Conservation (phyloP, 2,888 invertebrate genomes). For the Chymomyza fuscimana region DNA sequence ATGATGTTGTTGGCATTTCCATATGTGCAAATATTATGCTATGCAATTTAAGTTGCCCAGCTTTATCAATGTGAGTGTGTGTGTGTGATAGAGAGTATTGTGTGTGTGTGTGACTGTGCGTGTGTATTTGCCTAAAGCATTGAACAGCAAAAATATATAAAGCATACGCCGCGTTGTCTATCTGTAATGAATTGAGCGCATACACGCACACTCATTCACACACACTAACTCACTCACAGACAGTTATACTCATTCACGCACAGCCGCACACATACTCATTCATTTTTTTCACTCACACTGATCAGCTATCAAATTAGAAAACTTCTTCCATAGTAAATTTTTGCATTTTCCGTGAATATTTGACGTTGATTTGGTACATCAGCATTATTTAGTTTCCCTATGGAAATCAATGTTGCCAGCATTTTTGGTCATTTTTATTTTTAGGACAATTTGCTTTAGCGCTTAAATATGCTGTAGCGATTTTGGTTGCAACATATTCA, state of each 20-base stretch:
- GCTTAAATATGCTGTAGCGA: neutral
- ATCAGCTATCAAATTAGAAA: constrained; percentile 4
- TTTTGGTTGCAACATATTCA: neutral
- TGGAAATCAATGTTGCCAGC: neutral
- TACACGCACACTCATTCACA: neutral
- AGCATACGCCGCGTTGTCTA: constrained; percentile 5
- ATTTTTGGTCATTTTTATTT: neutral
- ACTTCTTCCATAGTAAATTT: neutral
- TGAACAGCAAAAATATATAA: neutral
- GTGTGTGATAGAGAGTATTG: neutral
- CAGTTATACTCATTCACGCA: neutral
- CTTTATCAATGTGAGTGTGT: neutral
- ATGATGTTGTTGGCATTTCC: neutral
- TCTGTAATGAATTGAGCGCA: neutral
- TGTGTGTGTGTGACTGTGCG: neutral
- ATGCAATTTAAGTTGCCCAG: constrained; percentile 7
- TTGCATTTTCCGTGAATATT: neutral
- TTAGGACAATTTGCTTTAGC: neutral
- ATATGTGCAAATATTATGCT: constrained; percentile 3
- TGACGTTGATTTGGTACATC: neutral
- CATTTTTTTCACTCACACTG: neutral
- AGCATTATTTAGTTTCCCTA: neutral
- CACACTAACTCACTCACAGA: neutral
- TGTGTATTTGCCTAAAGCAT: neutral
- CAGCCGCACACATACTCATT: neutral